These are phyloP conservation scores for Pica pica DNA, from an alignment of 2,113 vertebrate species.

Conservation along the genomic window DNA sequence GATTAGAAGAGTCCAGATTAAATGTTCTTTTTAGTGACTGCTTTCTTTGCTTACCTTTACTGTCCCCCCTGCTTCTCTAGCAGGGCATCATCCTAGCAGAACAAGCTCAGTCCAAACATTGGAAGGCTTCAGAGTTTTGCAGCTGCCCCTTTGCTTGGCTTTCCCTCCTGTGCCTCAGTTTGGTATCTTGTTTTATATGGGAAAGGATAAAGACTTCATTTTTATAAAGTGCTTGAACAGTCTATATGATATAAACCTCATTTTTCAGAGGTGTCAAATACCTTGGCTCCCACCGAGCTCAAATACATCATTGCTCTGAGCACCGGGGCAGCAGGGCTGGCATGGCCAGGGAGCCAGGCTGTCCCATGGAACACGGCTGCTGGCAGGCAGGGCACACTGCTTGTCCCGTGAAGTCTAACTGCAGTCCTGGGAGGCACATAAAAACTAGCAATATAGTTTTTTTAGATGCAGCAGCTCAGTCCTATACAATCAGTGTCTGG, in stretches of 20 bases:
- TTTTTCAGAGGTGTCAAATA: neutral
- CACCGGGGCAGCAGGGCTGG: rapidly evolving
- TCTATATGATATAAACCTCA: neutral
- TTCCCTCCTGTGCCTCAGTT: neutral
- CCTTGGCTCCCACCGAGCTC: neutral
- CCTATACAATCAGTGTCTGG: rapidly evolving
- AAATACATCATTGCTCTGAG: neutral
- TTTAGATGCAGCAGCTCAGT: neutral
- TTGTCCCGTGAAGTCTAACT: neutral
- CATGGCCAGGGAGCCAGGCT: rapidly evolving
- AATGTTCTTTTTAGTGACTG: neutral
- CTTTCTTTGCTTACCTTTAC: neutral
- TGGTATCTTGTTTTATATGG: neutral
- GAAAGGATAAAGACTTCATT: neutral
- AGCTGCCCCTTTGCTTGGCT: neutral
- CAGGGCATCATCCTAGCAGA: neutral
- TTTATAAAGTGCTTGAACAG: neutral
- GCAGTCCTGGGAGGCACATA: neutral
- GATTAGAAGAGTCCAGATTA: neutral
- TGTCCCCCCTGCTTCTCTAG: neutral
- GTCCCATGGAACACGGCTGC: rapidly evolving
- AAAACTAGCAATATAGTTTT: rapidly evolving
- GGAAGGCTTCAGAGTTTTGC: neutral
- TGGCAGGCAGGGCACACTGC: neutral
- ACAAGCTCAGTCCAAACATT: rapidly evolving